These are phyloP conservation scores for Boloria euphrosyne DNA, from an alignment of 2,888 invertebrate species.

Conservation along the genomic window DNA sequence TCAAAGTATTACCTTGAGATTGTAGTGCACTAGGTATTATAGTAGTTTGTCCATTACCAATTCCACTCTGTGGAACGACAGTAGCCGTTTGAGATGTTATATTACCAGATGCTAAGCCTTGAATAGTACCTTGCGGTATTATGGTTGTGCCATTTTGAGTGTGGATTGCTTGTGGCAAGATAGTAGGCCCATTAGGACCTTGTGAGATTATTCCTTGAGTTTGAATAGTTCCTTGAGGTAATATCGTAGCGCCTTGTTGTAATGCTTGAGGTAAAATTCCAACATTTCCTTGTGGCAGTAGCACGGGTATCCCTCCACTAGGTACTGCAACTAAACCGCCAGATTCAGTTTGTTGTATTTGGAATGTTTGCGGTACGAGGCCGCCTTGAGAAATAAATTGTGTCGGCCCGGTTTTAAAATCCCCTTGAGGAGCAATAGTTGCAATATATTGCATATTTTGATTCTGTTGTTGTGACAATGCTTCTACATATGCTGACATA, in stretches of 20 bases:
- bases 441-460: slow-evolving; percentile 90
- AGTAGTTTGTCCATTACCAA: slow-evolving; percentile 75
- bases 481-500: slow-evolving; percentile 85
- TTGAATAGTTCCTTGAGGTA: slow-evolving; percentile 82
- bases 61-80: slow-evolving; percentile 76
- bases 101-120: slow-evolving; percentile 67
- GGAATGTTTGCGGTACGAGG: slow-evolving; percentile 82
- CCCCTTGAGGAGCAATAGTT: slow-evolving; percentile 84
- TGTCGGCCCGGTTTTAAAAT: slow-evolving; percentile 79
- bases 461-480: slow-evolving; percentile 86
- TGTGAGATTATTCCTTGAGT: slow-evolving; percentile 78
- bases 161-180: slow-evolving; percentile 83
- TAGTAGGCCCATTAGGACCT: slow-evolving; percentile 82
- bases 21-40: slow-evolving; percentile 77
- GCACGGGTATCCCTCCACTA: slow-evolving; percentile 82
- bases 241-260: slow-evolving; percentile 81
- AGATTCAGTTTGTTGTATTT: slow-evolving; percentile 83
- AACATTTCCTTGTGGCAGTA: slow-evolving; percentile 78
- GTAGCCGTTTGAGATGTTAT: slow-evolving; percentile 70
- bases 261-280: slow-evolving; percentile 76
- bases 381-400: slow-evolving; percentile 81
- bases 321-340: slow-evolving; percentile 83
- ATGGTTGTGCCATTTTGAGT: slow-evolving; percentile 84
- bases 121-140: slow-evolving; percentile 82
- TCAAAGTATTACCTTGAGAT: slow-evolving; percentile 79